Evolutionary conservation across 2,113 vertebrate genomes (phyloP), one percentile per base, ranked within the genome.

Genomic region (Oreochromis niloticus): DNA sequence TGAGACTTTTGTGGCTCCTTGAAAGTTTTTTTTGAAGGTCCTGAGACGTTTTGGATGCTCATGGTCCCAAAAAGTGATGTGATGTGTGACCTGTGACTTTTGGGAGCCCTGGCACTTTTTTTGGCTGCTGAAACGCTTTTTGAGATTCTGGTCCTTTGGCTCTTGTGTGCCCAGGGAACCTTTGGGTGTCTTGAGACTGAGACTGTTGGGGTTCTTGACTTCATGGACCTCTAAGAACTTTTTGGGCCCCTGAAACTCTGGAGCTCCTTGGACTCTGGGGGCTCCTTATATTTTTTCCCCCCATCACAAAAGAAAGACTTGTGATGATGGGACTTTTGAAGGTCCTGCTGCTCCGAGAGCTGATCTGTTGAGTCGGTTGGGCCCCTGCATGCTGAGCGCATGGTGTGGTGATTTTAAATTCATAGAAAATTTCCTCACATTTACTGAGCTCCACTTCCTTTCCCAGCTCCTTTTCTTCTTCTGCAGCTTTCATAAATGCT

Each of bases 401-500:
- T 30, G 6, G 6, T 24, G 11, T 71, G 48, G 34, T 57, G 27
- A 1, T 19, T 32, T 71, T n/a, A 34, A 81, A 54, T 7, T 57
- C 13, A 57, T 75, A 66, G 57, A 63, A 6, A 81, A 59, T 56
- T 24, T 79, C 32, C n/a, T 80, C 75, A 52, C 27, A 80, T 54
- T 54, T 22, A 80, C 8, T 56, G 39, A 78, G 46, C 34, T 71
- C 79, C 73, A 24, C 46, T 16, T 5, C 27, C 16, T 50, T 24
- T 19, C 66, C n/a, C 17, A 11, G 14, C 27, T 78, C 46, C 10
- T 78, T 78, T 61, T 87, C 85, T 92, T 90, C 85, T 87, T 85
- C 88, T 88, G 19, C 88, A 75, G 81, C 73, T 88, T 94, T 94
- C 95, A 93, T 95, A 92, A 95, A 93, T 32, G 80, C 91, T 85